Percentiles rank a stretch among this genome's conserved stretches.
Conservation (phyloP, 2,113 vertebrate species). For the Proteles cristata region DNA sequence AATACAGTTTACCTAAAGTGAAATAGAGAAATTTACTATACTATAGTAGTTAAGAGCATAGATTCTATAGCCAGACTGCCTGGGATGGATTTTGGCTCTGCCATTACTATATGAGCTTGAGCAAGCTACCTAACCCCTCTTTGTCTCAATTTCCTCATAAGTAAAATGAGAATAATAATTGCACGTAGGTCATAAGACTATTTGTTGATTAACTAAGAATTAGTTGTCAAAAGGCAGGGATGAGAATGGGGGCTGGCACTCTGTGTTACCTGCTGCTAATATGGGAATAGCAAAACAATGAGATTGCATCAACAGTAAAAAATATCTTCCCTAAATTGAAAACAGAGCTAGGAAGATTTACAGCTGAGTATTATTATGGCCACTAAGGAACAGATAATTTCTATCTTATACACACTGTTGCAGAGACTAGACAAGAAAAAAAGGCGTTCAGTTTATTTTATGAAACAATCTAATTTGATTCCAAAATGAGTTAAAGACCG, state of each 20-base stretch:
- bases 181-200: not conserved
- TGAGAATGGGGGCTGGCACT: not conserved
- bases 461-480: conserved; percentile 50
- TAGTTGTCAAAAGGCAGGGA: not conserved
- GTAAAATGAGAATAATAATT: not conserved
- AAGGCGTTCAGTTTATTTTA: conserved; percentile 21
- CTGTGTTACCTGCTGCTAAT: not conserved
- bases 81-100: not conserved
- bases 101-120: not conserved
- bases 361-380: not conserved
- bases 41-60: not conserved
- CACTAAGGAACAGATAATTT: not conserved
- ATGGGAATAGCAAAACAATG: not conserved
- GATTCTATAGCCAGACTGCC: not conserved
- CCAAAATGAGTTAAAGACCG: not conserved
- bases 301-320: not conserved
- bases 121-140: not conserved
- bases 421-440: conserved; percentile 30
- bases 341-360: conserved; percentile 5
- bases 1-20: not conserved
- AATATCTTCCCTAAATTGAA: conserved; percentile 6
- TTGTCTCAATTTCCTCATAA: not conserved
- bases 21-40: not conserved
- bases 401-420: not conserved
- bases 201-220: not conserved